phyloP scores from a whole-genome alignment of 2,888 invertebrate genomes.

The Malthinus seriepunctatus region DNA sequence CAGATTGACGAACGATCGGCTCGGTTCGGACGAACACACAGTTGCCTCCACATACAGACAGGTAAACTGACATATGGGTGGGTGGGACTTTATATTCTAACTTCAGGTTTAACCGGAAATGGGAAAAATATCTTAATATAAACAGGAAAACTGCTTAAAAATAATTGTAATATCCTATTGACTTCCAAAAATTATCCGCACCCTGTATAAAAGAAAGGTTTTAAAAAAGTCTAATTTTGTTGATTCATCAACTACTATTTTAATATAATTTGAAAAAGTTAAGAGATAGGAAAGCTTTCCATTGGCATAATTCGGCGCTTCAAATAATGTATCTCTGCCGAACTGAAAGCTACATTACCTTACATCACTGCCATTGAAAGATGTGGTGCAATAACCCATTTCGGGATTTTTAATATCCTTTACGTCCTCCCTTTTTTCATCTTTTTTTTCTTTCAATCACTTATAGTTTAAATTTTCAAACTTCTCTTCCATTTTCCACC shows the following conservation, averaged over 20 bases:
- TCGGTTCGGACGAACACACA: no score
- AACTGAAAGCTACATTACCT: slow-evolving; percentile 29
- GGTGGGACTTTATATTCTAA: no score
- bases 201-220: no score
- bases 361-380: slow-evolving; percentile 32
- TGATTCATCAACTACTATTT: background rate
- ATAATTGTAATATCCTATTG: no score
- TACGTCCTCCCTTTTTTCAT: slow-evolving; percentile 16
- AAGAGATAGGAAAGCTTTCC: slow-evolving; percentile 17
- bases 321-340: slow-evolving; percentile 30
- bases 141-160: no score
- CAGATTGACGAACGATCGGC: no score
- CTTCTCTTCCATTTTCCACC: no score
- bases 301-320: slow-evolving; percentile 33
- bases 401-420: slow-evolving; percentile 24
- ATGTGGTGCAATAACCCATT: slow-evolving; percentile 30
- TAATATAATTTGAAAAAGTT: slow-evolving; percentile 12
- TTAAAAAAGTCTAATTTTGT: background rate
- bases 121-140: no score
- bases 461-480: background rate
- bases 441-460: slow-evolving; percentile 11
- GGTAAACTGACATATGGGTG: no score
- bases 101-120: no score
- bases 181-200: no score
- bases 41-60: no score